phyloP scores from a whole-genome alignment of 1,140 invertebrate genomes.

The Pogonus chalceus region DNA sequence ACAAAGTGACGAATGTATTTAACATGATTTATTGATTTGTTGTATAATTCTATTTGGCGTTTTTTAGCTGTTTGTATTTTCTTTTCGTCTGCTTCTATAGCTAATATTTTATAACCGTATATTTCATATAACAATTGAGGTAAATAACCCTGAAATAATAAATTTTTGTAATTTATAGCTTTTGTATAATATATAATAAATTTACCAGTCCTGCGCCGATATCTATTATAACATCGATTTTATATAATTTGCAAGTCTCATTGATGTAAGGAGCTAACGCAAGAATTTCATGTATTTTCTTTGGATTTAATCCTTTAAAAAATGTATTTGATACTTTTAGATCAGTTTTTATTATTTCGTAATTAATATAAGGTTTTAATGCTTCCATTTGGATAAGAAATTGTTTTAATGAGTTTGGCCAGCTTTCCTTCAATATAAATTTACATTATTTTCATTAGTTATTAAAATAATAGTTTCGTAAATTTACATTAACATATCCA shows the following conservation, averaged over 20 bases:
- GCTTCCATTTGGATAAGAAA: constrained; percentile 33
- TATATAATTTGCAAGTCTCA: constrained; percentile 38
- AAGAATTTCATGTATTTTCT: constrained; percentile 62
- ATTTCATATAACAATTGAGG: constrained; percentile 55
- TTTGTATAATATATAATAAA: constrained; percentile 15
- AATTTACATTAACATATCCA: constrained; percentile 20
- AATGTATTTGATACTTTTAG: constrained; percentile 28
- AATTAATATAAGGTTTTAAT: constrained; percentile 27
- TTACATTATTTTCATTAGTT: constrained; percentile 7
- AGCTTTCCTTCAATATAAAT: constrained; percentile 30
- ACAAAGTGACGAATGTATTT: constrained; percentile 49
- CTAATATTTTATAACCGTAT: constrained; percentile 55
- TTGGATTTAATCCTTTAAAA: constrained; percentile 39
- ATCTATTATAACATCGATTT: constrained; percentile 56
- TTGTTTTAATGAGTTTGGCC: constrained; percentile 34
- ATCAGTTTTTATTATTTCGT: constrained; percentile 10
- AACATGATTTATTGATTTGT: constrained; percentile 39
- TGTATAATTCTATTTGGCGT: constrained; percentile 47
- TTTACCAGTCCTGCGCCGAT: constrained; percentile 68
- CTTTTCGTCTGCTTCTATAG: constrained; percentile 54
- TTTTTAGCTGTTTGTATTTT: constrained; percentile 53
- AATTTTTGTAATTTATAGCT: constrained; percentile 1
- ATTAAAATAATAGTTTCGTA: constrained; percentile 9
- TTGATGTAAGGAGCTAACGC: constrained; percentile 48
- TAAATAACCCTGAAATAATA: constrained; percentile 55